Base-by-base conservation (phyloP, 92 coral and sea anemone species). In the Ricordea florida region DNA sequence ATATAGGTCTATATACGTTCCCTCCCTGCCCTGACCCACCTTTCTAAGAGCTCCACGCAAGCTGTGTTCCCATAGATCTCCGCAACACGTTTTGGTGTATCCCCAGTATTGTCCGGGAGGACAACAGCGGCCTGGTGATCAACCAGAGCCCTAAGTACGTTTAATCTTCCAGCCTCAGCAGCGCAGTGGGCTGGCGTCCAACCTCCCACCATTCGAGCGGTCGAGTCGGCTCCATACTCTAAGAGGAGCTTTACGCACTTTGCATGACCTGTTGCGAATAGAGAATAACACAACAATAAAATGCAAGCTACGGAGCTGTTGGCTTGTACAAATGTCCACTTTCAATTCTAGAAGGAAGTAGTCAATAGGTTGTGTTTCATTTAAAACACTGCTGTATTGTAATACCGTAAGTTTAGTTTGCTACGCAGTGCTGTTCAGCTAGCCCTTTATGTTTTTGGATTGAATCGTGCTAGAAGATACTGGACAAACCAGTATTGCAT, bases 131-230 rank as follows among this genome's bases (percentile, higher is more conserved):
- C 92, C 57, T 87, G 72, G 36, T 88, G 85, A 60, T 94, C 98
- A 14, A 86, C 65, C 23, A 94, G 80, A 5, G 80, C 73, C 53
- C 78, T 92, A 18, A 94, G 81, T 14, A 90, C 91, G 60, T 82
- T 91, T 26, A 56, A 66, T 34, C 78, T 81, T 9, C 97, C 98
- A 21, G 85, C 85, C 76, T 94, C 98, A 32, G 98, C 96, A 3
- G 98, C 98, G 61, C 98, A 94, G 83, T 94, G 98, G 7, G 97
- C 98, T 67, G 98, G 91, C 15, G 98, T 94, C 98, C 98, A 94
- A 32, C 98, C 98, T 21, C 97, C 98, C 27, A 87, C 85, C 98
- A 94, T 94, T 68, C 90, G 82, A 23, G 92, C 85, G 46, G 97
- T 46, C 56, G 98, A 85, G 69, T 94, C 91, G n/a, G 98, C 98